phyloP scores from a whole-genome alignment of 2,888 invertebrate genomes.

The Drosophila fungiperda region DNA sequence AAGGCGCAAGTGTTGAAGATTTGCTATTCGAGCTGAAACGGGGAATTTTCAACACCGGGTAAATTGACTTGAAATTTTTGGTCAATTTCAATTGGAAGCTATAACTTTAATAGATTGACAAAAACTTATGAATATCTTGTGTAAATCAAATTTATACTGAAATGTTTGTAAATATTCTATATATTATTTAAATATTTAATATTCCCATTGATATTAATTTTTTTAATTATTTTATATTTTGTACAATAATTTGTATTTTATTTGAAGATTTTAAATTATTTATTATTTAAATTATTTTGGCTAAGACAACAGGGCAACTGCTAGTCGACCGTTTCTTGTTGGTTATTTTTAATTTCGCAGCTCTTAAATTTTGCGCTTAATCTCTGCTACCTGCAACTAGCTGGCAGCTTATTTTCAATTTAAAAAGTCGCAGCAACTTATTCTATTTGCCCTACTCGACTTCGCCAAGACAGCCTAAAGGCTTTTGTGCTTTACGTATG shows the following conservation, averaged over 20 bases:
- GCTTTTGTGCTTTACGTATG: conserved; percentile 30
- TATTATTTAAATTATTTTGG: background rate
- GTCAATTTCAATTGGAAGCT: background rate
- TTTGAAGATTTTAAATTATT: background rate
- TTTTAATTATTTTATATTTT: background rate
- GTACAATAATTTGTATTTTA: no score
- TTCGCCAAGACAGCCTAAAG: conserved; percentile 48
- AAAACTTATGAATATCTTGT: background rate
- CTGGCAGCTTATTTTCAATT: conserved; percentile 68
- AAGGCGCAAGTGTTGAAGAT: conserved; percentile 34
- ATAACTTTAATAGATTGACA: background rate
- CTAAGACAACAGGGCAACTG: background rate
- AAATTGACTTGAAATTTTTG: background rate
- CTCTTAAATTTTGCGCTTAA: conserved; percentile 51
- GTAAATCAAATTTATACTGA: background rate
- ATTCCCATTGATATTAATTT: background rate
- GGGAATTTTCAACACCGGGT: no score
- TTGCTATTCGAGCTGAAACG: conserved; percentile 5
- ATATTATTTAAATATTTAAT: background rate
- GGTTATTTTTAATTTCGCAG: conserved; percentile 8
- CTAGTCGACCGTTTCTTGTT: background rate
- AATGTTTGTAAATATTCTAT: background rate
- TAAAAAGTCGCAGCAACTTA: conserved; percentile 61
- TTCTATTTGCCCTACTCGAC: conserved; percentile 58
- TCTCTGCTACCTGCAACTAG: conserved; percentile 53